phyloP scores from a whole-genome alignment of 2,797 vertebrate genomes.

The Sciurus carolinensis region DNA sequence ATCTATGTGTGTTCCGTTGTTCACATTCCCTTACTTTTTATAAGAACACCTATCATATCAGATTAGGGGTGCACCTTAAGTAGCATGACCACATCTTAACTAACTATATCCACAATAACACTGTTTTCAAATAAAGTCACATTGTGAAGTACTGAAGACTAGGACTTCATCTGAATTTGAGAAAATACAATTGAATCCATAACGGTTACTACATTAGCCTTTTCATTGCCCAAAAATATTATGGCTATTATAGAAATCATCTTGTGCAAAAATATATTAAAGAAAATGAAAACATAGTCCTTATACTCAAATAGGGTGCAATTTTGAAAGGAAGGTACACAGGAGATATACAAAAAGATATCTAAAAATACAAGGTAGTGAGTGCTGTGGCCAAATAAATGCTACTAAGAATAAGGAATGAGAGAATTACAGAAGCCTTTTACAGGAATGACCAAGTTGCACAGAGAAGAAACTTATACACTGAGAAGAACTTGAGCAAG shows the following conservation, averaged over 20 bases:
- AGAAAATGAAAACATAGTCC: background rate
- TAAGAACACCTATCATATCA: background rate
- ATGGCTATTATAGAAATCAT: background rate
- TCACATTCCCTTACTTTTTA: background rate
- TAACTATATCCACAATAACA: background rate
- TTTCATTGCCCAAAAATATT: background rate
- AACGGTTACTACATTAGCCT: background rate
- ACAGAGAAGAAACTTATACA: background rate
- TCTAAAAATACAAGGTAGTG: background rate
- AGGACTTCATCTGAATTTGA: background rate
- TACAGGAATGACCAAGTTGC: background rate
- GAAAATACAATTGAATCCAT: background rate
- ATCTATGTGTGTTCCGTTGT: background rate
- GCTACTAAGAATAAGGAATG: background rate
- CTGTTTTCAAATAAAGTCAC: background rate
- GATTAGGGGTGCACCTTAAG: background rate
- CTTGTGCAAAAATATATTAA: background rate
- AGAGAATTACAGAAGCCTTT: background rate
- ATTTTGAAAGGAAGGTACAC: background rate
- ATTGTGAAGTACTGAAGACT: background rate
- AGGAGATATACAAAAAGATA: background rate
- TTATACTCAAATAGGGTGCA: background rate
- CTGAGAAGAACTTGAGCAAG: slow-evolving; percentile 24
- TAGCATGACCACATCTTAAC: background rate
- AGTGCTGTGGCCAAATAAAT: background rate